Conservation (phyloP, 2,888 invertebrate species). For the Acronicta psi region DNA sequence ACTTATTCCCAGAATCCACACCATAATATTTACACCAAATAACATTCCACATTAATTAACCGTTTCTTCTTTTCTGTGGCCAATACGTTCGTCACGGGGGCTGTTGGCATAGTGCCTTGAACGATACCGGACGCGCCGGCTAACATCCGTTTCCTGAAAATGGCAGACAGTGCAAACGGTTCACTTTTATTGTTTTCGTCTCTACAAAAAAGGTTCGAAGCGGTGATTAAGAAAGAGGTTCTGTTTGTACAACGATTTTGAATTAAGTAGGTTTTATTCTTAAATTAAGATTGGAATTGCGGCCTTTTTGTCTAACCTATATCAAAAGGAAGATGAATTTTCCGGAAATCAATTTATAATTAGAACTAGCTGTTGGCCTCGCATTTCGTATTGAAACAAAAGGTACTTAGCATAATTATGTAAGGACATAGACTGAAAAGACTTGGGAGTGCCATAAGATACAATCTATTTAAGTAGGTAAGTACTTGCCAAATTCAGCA, state of each 20-base stretch:
- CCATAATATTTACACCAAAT: constrained; percentile 7
- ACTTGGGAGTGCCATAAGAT: too few relatives aligned
- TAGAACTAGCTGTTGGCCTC: too few relatives aligned
- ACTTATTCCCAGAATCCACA: neutral
- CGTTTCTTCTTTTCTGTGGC: constrained; percentile 38
- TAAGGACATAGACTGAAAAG: too few relatives aligned
- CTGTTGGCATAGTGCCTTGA: constrained; percentile 77
- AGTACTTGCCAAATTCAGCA: too few relatives aligned
- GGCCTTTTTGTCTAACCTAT: neutral
- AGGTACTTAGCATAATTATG: too few relatives aligned
- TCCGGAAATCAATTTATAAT: too few relatives aligned
- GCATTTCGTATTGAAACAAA: too few relatives aligned
- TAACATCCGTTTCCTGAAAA: constrained; percentile 82
- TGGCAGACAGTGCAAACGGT: constrained; percentile 71
- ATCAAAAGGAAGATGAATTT: too few relatives aligned
- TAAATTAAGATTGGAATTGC: constrained; percentile 1
- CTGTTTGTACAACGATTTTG: constrained; percentile 27
- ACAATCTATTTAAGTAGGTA: too few relatives aligned
- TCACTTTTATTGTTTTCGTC: constrained; percentile 73
- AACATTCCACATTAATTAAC: constrained; percentile 51
- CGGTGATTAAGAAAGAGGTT: constrained; percentile 46
- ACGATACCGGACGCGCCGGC: constrained; percentile 77
- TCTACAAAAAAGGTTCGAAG: constrained; percentile 54
- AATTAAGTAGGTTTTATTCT: constrained; percentile 15
- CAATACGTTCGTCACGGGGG: constrained; percentile 56